Percentiles rank a stretch among this genome's conserved stretches.
These are phyloP conservation scores for Bombus pascuorum DNA, from an alignment of 1,140 invertebrate genomes.

Conservation along the genomic window DNA sequence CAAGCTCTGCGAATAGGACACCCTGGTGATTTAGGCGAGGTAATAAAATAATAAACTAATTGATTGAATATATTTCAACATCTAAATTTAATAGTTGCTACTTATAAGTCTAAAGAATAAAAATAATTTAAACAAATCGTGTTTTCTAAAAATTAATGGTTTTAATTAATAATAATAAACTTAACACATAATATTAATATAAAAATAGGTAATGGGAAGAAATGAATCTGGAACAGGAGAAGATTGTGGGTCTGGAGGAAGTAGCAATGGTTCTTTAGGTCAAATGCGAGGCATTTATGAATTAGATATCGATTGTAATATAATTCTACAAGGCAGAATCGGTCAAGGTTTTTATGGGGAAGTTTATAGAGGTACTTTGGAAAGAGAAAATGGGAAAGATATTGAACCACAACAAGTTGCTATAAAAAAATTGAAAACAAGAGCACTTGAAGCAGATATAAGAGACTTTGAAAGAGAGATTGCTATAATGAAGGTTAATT, in stretches of 20 bases:
- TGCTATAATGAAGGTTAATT: conserved; percentile 87
- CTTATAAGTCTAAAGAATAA: not conserved
- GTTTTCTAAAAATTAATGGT: not conserved
- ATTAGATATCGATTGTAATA: conserved; percentile 82
- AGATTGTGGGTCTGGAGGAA: conserved; percentile 33
- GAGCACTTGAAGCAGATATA: conserved; percentile 78
- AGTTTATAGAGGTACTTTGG: conserved; percentile 86
- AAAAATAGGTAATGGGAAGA: conserved; percentile 27
- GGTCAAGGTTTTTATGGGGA: conserved; percentile 89
- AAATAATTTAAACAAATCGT: not conserved
- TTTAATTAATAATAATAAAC: not conserved
- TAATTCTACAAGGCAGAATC: conserved; percentile 85
- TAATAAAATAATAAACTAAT: conserved; percentile 13
- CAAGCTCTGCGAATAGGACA: conserved; percentile 27
- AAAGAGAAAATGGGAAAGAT: conserved; percentile 80
- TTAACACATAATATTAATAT: not conserved
- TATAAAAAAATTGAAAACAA: conserved; percentile 87
- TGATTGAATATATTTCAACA: not conserved
- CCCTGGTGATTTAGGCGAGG: conserved; percentile 9
- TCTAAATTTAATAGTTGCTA: not conserved
- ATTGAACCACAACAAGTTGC: conserved; percentile 85
- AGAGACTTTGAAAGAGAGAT: conserved; percentile 89
- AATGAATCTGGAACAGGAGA: conserved; percentile 20
- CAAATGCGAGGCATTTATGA: conserved; percentile 82
- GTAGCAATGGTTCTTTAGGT: conserved; percentile 64